These are phyloP conservation scores for Trematocara marginatum DNA, from an alignment of 2,113 vertebrate species.

Conservation along the genomic window DNA sequence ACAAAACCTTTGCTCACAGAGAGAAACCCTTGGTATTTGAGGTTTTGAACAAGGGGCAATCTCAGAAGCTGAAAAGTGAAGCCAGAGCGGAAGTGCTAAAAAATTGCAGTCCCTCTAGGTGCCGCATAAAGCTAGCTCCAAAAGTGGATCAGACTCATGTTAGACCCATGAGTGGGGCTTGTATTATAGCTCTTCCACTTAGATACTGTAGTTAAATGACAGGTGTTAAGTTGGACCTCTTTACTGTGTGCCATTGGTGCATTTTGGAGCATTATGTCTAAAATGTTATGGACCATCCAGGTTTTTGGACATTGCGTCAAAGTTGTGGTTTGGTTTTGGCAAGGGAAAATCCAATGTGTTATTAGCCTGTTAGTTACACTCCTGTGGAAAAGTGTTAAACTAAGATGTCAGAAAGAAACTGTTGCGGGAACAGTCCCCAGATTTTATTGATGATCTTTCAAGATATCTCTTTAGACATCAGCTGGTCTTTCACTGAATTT, in stretches of 20 bases:
- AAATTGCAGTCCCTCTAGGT: background rate
- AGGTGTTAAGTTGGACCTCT: background rate
- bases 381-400: background rate
- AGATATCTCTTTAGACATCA: background rate
- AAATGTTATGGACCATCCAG: background rate
- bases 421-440: background rate
- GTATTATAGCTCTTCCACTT: background rate
- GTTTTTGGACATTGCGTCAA: background rate
- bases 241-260: background rate
- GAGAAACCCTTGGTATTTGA: background rate
- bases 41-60: background rate
- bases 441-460: background rate
- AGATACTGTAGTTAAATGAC: background rate
- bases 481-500: background rate
- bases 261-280: background rate
- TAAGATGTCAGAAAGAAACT: background rate
- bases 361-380: background rate
- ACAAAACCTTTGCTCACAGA: background rate
- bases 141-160: background rate
- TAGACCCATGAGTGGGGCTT: background rate
- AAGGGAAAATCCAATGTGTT: background rate
- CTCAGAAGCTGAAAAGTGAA: background rate
- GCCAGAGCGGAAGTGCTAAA: background rate
- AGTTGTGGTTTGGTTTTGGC: background rate
- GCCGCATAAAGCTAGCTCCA: background rate